Evolutionary conservation across 2,888 invertebrate species (phyloP), one percentile per base, ranked within the genome.

Genomic region (Athetis lepigone): DNA sequence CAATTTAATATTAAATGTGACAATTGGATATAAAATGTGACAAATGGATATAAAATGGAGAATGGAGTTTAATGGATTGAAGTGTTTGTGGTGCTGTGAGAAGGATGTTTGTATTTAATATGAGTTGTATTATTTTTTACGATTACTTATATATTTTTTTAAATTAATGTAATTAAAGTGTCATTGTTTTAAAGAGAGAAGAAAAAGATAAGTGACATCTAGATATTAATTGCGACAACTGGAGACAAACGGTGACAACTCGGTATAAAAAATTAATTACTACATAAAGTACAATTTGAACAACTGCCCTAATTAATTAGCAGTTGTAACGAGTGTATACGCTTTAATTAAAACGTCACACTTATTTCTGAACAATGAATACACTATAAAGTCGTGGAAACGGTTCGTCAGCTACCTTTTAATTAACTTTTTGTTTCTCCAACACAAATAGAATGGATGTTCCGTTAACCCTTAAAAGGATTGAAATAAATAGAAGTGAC

Each of bases 231-330:
- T n/a, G n/a, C n/a, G n/a, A n/a, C n/a, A n/a, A n/a, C n/a, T n/a
- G n/a, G n/a, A 36, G 8, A 9, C 27, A 8, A 39, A 29, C 8
- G 13, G 43, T 37, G 49, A 58, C 37, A 63, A 37, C 43, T 45
- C 9, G 19, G 36, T 58, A 51, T 50, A 50, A 70, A 63, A 71
- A 55, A 50, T 18, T 49, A 65, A 57, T 27, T 55, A 33, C 57
- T 7, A 19, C 45, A 16, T 19, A 5, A 55, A 51, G 39, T 57
- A 52, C 40, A 59, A 45, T 60, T 52, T 60, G 29, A 60, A 59
- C 59, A 29, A 40, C 27, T 23, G 11, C 18, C 58, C 54, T 73
- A 73, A 74, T 73, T 73, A 73, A 73, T 73, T 51, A 73, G 36
- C 33, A 16, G 25, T 47, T 39, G 37, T 60, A 54, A 54, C 33